Percentiles rank a stretch among this genome's conserved stretches.
Evolutionary conservation across 2,797 vertebrate genomes (phyloP).

Genomic region (Ctenopoma kingsleyae): DNA sequence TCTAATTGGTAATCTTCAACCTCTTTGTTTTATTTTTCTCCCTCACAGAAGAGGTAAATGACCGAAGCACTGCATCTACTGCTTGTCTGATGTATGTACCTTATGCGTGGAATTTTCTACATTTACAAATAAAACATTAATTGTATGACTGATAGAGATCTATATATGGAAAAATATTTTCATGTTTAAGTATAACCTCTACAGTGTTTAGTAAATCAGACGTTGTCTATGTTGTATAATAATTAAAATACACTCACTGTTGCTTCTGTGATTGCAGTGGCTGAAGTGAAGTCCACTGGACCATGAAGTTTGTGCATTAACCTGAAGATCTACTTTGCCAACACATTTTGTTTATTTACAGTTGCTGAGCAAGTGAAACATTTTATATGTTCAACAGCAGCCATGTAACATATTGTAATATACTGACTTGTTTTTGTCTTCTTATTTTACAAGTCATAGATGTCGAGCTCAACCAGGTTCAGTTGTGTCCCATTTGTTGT

Average conservation of each 20-base stretch:
- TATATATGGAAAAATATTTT: background rate
- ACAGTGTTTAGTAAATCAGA: background rate
- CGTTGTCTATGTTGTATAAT: background rate
- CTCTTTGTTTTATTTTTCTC: conserved; percentile 23
- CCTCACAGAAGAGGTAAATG: conserved; percentile 41
- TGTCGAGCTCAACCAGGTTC: background rate
- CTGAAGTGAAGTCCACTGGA: conserved; percentile 1
- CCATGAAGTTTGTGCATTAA: background rate
- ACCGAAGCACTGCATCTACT: background rate
- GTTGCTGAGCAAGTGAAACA: background rate
- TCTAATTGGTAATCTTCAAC: background rate
- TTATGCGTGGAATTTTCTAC: background rate
- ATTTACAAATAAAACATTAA: background rate
- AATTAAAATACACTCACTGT: background rate
- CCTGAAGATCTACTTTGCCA: conserved; percentile 16
- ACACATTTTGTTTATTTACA: background rate
- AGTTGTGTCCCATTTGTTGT: background rate
- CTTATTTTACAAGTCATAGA: background rate
- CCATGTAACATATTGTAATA: conserved; percentile 39
- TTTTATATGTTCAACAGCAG: conserved; percentile 1
- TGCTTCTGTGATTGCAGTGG: conserved; percentile 36
- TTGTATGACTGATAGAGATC: background rate
- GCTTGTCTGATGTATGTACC: conserved; percentile 31
- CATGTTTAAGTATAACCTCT: background rate
- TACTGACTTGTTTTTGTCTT: conserved; percentile 1